These are phyloP conservation scores for Trachemys scripta DNA, from an alignment of 2,113 vertebrate genomes.

Conservation along the genomic window DNA sequence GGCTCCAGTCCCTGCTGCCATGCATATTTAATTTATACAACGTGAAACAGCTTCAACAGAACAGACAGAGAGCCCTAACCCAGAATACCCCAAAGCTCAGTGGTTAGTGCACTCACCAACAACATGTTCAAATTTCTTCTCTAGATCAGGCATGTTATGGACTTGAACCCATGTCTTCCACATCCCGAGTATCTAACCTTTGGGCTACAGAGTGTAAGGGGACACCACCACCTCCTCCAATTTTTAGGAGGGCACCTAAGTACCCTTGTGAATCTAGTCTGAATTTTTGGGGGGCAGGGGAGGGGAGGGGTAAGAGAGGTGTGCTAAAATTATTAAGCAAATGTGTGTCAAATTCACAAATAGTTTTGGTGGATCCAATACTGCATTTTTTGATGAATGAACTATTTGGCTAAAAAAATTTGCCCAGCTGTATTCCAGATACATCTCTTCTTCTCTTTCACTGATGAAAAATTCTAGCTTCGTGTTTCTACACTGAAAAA, in stretches of 20 bases:
- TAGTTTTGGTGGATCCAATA: not conserved
- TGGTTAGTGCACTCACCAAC: not conserved
- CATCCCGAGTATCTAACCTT: not conserved
- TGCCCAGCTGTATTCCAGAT: not conserved
- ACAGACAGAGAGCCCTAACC: not conserved
- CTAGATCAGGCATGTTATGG: not conserved
- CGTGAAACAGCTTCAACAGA: not conserved
- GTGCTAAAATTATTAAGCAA: not conserved
- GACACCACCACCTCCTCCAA: not conserved
- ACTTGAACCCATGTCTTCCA: not conserved
- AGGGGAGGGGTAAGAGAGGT: too few species aligned
- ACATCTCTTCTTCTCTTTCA: not conserved
- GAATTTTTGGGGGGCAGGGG: too few species aligned
- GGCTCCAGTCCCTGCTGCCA: not conserved
- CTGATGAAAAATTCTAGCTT: not conserved
- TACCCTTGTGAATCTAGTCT: not conserved
- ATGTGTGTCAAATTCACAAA: not conserved
- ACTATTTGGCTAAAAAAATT: constrained; percentile 24
- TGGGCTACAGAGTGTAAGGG: not conserved
- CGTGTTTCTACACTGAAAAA: not conserved
- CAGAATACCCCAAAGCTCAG: not conserved
- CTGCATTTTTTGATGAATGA: not conserved
- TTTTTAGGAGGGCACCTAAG: not conserved
- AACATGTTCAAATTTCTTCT: not conserved
- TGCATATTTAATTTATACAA: not conserved